These are phyloP conservation scores for Gasteruption jaculator DNA, from an alignment of 2,888 invertebrate genomes.

Conservation along the genomic window DNA sequence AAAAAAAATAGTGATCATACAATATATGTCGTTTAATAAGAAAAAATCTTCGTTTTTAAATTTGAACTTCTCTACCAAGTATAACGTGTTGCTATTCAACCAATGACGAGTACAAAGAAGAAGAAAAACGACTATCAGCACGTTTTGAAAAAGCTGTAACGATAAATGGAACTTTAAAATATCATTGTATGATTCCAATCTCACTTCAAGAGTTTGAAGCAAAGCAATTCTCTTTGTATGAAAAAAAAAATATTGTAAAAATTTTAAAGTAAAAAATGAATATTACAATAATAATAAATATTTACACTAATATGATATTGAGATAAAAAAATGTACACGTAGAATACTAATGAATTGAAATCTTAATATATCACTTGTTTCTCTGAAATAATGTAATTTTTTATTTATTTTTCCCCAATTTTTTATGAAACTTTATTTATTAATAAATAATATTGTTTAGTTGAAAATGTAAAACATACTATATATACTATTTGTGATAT, in stretches of 20 bases:
- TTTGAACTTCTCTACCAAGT: slow-evolving; percentile 4
- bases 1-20: no score
- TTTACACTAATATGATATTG: no score
- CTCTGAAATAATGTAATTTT: neutral
- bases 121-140: neutral
- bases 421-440: no score
- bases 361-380: neutral
- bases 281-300: neutral
- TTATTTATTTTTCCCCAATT: neutral
- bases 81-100: neutral
- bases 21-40: no score
- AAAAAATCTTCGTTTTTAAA: no score
- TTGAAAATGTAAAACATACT: slow-evolving; percentile 1
- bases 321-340: no score
- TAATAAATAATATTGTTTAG: slow-evolving; percentile 1
- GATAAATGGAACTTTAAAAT: slow-evolving; percentile 5
- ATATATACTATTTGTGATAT: no score
- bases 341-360: slow-evolving; percentile 1
- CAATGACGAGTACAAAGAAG: neutral
- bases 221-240: neutral
- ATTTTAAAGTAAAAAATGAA: no score
- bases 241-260: slow-evolving; percentile 2
- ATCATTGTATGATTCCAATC: slow-evolving; percentile 2
- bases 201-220: neutral
- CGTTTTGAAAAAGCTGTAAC: slow-evolving; percentile 6